Base-by-base conservation (phyloP, 2,888 invertebrate genomes). In the Harpagoxenus sublaevis region DNA sequence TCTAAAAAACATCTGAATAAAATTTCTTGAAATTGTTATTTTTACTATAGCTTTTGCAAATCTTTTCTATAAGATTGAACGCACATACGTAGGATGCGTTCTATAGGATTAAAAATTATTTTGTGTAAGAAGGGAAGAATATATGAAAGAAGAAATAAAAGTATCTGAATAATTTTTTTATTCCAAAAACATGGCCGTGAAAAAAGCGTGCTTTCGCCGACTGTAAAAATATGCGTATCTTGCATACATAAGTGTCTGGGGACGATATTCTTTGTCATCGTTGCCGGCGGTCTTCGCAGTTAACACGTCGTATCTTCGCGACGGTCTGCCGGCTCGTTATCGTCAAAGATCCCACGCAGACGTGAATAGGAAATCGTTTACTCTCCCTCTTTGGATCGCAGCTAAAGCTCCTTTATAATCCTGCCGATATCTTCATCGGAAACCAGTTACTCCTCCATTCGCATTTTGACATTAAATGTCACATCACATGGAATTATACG, bases 291-390 rank as follows among this genome's bases (percentile, higher is more conserved):
- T 88, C 88, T 78, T 31, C 31, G 88, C 87, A 87, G 89, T 92
- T 90, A 92, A 89, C 89, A 84, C 88, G 84, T 91, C 90, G 89
- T 91, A 92, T 92, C 88, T 85, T 63, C 51, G 55, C 42, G 73
- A 84, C 84, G 68, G 84, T 79, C 84, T 74, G 57, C 31, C 51
- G 42, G 3, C 35, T 75, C 39, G 83, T 84, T 89, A 88, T 89
- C 89, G 70, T 60, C 48, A 35, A 23, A 62, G 28, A 18, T 55
- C 48, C 28, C 48, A 31, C 35, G 23, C 39, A 45, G 45, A 78
- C 45, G 45, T 48, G 71, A 70, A 60, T 74, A 39, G 45, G 65
- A 79, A 83, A 74, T 78, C 73, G 79, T 73, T 81, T 73, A 60
- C 31, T 23, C 71, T n/a, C 18, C n/a, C 28, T 55, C 63, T 70